A percentile compares a stretch with the other conserved stretches of the same genome.
Conservation (phyloP, 53 echinoderm and acorn worm species). For the Echinarachnius parma region DNA sequence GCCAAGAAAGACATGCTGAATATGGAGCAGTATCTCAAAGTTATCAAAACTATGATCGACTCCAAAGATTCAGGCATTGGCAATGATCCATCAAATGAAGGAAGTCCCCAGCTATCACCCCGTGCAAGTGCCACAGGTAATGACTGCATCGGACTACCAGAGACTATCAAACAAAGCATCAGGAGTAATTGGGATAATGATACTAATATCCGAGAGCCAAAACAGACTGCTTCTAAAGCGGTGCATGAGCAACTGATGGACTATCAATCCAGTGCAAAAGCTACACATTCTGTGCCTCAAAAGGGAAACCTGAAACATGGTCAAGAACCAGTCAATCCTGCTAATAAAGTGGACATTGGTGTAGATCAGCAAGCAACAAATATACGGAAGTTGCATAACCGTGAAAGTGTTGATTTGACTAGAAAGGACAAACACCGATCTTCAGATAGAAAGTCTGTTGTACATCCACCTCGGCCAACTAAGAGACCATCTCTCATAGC, state of each 20-base stretch:
- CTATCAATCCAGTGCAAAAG: too few species aligned
- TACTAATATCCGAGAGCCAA: not conserved
- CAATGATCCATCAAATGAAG: constrained; percentile 76
- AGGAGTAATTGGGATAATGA: not conserved
- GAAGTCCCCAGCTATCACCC: constrained; percentile 77
- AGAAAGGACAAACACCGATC: not conserved
- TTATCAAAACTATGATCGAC: constrained; percentile 84
- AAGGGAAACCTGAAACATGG: too few species aligned
- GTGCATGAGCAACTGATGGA: too few species aligned
- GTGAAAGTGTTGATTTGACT: not conserved
- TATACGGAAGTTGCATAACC: too few species aligned
- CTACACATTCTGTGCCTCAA: too few species aligned
- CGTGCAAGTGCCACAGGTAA: constrained; percentile 34
- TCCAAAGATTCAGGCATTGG: constrained; percentile 96
- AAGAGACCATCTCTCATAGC: constrained; percentile 45
- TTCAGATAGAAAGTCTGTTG: not conserved
- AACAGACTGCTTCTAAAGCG: too few species aligned
- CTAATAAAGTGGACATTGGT: not conserved
- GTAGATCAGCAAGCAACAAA: too few species aligned
- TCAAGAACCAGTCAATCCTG: not conserved
- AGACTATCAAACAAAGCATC: not conserved
- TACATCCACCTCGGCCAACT: not conserved
- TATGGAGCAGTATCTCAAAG: constrained; percentile 74
- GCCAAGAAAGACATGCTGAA: constrained; percentile 38
- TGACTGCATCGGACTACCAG: constrained; percentile 5